Evolutionary conservation across 2,888 invertebrate genomes (phyloP), one percentile per base, ranked within the genome.

Genomic region (Pristionchus japonicus): DNA sequence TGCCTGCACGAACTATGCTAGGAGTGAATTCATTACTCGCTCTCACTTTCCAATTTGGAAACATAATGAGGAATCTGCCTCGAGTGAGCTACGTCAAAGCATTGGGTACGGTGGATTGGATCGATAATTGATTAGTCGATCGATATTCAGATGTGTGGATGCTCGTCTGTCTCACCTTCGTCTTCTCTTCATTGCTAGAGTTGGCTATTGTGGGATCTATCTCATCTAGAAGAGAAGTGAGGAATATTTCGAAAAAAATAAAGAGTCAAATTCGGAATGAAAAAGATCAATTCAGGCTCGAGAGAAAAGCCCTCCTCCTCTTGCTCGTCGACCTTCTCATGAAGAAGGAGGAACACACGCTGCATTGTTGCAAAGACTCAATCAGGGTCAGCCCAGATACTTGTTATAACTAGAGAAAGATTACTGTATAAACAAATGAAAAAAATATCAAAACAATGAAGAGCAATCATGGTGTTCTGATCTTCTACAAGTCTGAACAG

Each of bases 41-140:
- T 0, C 88, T 92, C 40, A 92, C 92, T 27, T 91, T 92, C 77
- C 93, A 93, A 83, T 93, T 93, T 87, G 94, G 94, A 84, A 94
- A 94, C 88, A 93, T 94, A 57, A 94, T 94, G 93, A 89, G 93
- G 80, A 94, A 94, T 85, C 90, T 94, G 52, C 93, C 93, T 1
- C 88, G 93, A 64, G 92, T 92, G 82, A 91, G 91, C 84, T 91
- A 93, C 70, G 91, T 92, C 52, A 92, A 92, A 90, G 92, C 92
- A 17, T 70, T 92, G 3, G 92, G 91, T 91, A 77, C 77, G 43
- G 47, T 47, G 40, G 20, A 74, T 40, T 20, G 40, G 37, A n/a
- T 82, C 7, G 82, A 64, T 67, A 23, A 11, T 43, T n/a, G 9
- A 13, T 23, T n/a, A 83, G 34, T 77, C 27, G 20, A 77, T 77